These are phyloP conservation scores for Pristionchus exspectatus DNA, from an alignment of 2,888 invertebrate genomes.

Conservation along the genomic window DNA sequence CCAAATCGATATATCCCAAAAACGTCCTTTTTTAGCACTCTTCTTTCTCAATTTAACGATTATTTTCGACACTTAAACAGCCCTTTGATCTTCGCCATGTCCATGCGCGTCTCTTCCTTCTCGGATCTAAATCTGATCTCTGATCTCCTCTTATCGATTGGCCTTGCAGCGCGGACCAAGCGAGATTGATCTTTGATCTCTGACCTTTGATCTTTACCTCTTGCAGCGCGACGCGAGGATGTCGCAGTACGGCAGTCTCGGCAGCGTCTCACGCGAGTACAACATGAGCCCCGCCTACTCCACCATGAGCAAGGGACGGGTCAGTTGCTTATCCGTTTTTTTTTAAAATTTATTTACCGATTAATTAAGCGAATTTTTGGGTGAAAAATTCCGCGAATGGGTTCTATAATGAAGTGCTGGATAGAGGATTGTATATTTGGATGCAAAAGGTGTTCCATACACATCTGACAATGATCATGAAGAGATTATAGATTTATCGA, in stretches of 20 bases:
- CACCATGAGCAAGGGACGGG: conserved; percentile 44
- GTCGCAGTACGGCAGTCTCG: conserved; percentile 71
- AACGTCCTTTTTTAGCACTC: background rate
- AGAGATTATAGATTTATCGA: too few relatives aligned
- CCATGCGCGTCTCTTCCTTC: too few relatives aligned
- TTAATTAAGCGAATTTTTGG: too few relatives aligned
- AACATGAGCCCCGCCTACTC: conserved; percentile 54
- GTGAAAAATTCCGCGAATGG: too few relatives aligned
- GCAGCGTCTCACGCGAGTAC: conserved; percentile 62
- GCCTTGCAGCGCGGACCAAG: background rate
- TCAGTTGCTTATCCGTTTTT: background rate
- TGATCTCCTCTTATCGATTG: background rate
- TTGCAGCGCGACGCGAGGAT: conserved; percentile 49
- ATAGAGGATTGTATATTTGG: too few relatives aligned
- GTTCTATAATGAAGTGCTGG: too few relatives aligned
- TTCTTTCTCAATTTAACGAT: background rate
- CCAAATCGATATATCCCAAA: background rate
- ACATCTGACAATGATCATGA: too few relatives aligned
- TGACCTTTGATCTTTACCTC: too few relatives aligned
- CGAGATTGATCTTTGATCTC: too few relatives aligned
- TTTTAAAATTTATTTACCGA: background rate
- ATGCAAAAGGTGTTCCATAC: too few relatives aligned
- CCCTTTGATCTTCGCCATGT: background rate
- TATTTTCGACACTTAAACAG: background rate
- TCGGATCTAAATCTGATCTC: background rate